Conservation (phyloP, 2,113 vertebrate genomes). For the Crotalus viridis region DNA sequence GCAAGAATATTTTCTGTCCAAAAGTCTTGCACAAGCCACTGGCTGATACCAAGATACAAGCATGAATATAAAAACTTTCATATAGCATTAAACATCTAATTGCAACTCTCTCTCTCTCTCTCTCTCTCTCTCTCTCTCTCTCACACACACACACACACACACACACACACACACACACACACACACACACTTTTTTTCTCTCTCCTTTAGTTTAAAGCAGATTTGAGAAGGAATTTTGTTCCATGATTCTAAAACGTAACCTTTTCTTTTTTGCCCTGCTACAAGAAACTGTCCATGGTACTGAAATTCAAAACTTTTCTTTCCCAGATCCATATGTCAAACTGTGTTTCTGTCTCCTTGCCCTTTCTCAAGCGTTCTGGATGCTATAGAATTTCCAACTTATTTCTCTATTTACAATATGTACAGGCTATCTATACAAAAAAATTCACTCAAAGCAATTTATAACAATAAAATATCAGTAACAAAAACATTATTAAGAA, state of each 20-base stretch:
- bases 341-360: not conserved
- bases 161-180: no score
- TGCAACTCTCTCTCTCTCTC: not conserved
- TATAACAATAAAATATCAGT: not conserved
- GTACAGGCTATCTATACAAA: not conserved
- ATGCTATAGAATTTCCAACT: not conserved
- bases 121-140: not conserved
- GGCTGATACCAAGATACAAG: not conserved
- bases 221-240: not conserved
- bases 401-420: not conserved
- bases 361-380: not conserved
- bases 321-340: not conserved
- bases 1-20: not conserved
- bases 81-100: not conserved
- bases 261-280: not conserved
- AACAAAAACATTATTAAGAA: not conserved
- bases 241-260: not conserved
- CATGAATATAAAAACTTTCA: not conserved
- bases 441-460: not conserved
- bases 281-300: not conserved
- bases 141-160: no score
- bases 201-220: not conserved
- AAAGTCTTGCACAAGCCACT: not conserved
- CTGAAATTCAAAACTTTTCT: not conserved
- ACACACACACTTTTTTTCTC: no score